phyloP scores from a whole-genome alignment of 1,140 invertebrate genomes.

The Idris sp. region DNA sequence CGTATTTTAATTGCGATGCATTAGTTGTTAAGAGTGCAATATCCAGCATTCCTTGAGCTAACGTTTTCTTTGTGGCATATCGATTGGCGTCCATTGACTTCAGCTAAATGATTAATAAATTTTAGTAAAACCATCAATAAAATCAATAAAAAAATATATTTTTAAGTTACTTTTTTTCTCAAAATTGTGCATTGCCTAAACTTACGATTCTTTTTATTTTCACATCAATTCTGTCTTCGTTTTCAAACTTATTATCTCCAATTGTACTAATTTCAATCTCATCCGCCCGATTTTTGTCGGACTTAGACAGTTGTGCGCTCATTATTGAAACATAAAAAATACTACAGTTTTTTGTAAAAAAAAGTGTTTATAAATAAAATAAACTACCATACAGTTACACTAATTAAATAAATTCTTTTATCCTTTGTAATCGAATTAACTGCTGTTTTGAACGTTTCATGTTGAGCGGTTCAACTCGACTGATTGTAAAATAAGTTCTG shows the following conservation, averaged over 20 bases:
- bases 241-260: conserved; percentile 17
- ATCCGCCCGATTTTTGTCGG: conserved; percentile 5
- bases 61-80: conserved; percentile 84
- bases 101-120: conserved; percentile 33
- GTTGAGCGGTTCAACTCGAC: conserved; percentile 19
- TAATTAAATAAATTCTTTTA: too few species aligned
- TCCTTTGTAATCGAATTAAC: not conserved
- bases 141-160: not conserved
- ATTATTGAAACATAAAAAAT: conserved; percentile 11
- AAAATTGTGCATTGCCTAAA: not conserved
- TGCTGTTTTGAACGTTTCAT: conserved; percentile 20
- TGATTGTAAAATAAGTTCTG: conserved; percentile 43
- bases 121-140: not conserved
- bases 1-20: conserved; percentile 92
- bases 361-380: not conserved
- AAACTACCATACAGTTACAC: not conserved
- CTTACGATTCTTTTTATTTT: conserved; percentile 33
- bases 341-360: not conserved
- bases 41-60: conserved; percentile 82
- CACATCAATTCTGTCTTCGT: conserved; percentile 7
- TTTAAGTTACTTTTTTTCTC: too few species aligned
- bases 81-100: conserved; percentile 80
- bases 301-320: conserved; percentile 40
- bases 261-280: conserved; percentile 24
- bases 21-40: conserved; percentile 89